These are phyloP conservation scores for Drosophila neotestacea DNA, from an alignment of 2,888 invertebrate species.

Conservation along the genomic window DNA sequence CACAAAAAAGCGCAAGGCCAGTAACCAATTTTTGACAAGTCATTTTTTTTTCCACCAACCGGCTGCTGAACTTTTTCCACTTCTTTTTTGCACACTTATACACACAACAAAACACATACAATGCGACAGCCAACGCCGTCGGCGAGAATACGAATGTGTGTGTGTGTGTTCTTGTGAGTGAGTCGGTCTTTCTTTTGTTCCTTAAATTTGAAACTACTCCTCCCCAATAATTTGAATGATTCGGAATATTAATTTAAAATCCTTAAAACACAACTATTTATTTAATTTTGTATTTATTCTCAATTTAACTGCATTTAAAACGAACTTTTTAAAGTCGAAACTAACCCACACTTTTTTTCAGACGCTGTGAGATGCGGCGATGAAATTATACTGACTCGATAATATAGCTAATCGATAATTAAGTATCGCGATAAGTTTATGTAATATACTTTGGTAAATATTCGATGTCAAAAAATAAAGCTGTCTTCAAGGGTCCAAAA, in stretches of 20 bases:
- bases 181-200: constrained; percentile 47
- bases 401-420: constrained; percentile 3
- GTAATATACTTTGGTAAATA: constrained; percentile 6
- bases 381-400: constrained; percentile 66
- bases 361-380: constrained; percentile 67
- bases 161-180: constrained; percentile 32
- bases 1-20: constrained; percentile 34
- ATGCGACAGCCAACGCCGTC: constrained; percentile 61
- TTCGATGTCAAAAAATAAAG: constrained; percentile 24
- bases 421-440: constrained; percentile 3
- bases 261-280: constrained; percentile 2
- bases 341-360: constrained; percentile 74
- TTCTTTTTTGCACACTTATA: constrained; percentile 69
- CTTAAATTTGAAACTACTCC: constrained; percentile 21
- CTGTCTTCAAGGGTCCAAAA: not conserved
- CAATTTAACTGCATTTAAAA: constrained; percentile 23
- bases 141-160: constrained; percentile 43
- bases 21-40: constrained; percentile 38
- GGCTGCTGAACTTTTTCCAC: constrained; percentile 67
- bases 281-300: constrained; percentile 8
- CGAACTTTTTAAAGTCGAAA: constrained; percentile 30
- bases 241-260: not conserved
- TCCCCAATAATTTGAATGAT: constrained; percentile 6
- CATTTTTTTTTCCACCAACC: constrained; percentile 50
- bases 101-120: constrained; percentile 32